Evolutionary conservation across 2,888 invertebrate genomes (phyloP), one percentile per base, ranked within the genome.

Genomic region (Dryobotodes eremita): DNA sequence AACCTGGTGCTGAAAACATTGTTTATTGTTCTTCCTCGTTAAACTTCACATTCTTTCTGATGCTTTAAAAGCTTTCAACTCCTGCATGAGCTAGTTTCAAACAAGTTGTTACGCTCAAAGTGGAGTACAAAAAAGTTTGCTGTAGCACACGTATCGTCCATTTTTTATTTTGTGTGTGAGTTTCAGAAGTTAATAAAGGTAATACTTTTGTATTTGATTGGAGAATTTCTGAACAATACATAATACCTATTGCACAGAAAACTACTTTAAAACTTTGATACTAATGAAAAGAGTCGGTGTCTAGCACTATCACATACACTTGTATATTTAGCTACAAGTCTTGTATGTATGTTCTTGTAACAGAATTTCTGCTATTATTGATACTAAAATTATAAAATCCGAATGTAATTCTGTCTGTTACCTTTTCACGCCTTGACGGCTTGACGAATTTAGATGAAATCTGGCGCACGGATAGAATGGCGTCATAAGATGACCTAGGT

Each of bases 61-160:
- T 20, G 10, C 17, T 1, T 13, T 48, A 36, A 55, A 64, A 57
- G 50, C 36, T 69, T 62, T 64, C 20, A 13, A 26, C 17, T 3
- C 11, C 55, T 42, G 36, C 79, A 17, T 26, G 23, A 57, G n/a
- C 23, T 48, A 57, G 68, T 77, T 77, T 23, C 2, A 5, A 48
- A 66, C 26, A 64, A 79, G 48, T 79, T 50, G 17, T 36, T 26
- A 23, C 2, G 10, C 17, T 36, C 13, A 53, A 48, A 7, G 17
- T 46, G 11, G n/a, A 42, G 23, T 48, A 65, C 23, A 17, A 53
- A 50, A 46, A 61, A 77, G n/a, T 78, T 68, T 26, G 20, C 23
- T 13, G 17, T 15, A 42, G 4, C 50, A 17, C 26, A 6, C 4
- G 62, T 55, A 55, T 64, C 11, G 20, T n/a, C n/a, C 7, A 64